Evolutionary conservation across 2,797 vertebrate species (phyloP), one percentile per base, ranked within the genome.

Genomic region (Tragopan temminckii): DNA sequence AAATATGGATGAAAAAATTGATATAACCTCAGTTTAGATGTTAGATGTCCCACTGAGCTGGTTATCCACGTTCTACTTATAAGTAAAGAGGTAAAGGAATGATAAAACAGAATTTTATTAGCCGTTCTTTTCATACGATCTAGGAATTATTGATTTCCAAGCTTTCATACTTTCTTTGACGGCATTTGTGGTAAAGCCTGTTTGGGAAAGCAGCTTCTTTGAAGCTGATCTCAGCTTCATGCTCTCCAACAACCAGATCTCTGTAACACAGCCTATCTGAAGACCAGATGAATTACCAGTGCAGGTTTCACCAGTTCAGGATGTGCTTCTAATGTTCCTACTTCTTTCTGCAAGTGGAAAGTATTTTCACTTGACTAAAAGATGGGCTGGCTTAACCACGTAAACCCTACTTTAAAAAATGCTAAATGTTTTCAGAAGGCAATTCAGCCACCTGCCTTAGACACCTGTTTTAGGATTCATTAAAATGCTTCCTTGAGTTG

Each of bases 121-220:
- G 72, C 68, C 79, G 61, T 15, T 94, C 46, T 66, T 88, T 42
- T 13, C 53, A 83, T 91, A 45, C 62, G 88, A 96, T 83, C 89
- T 95, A 88, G 88, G 87, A 90, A 92, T 97, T 95, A 94, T 95
- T 97, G 93, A 94, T 97, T 96, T 95, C 69, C 85, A 93, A 96
- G 71, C 89, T 78, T 77, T 91, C 81, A 85, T 74, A 91, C 62
- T 94, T 94, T 58, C 62, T 95, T 94, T 58, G 68, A 92, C 83
- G 88, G 48, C 74, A 89, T 88, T 93, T 93, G 89, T 92, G 71
- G 80, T 90, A 11, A 95, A 85, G 27, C 94, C 74, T 71, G 72
- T 81, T 66, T 80, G 76, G 80, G 48, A 76, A 92, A 70, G 57
- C 67, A 89, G 45, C 75, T 96, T 75, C 75, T 97, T 97, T 97